Evolutionary conservation across 2,888 invertebrate species (phyloP).

Genomic region (Spilarctia lutea): DNA sequence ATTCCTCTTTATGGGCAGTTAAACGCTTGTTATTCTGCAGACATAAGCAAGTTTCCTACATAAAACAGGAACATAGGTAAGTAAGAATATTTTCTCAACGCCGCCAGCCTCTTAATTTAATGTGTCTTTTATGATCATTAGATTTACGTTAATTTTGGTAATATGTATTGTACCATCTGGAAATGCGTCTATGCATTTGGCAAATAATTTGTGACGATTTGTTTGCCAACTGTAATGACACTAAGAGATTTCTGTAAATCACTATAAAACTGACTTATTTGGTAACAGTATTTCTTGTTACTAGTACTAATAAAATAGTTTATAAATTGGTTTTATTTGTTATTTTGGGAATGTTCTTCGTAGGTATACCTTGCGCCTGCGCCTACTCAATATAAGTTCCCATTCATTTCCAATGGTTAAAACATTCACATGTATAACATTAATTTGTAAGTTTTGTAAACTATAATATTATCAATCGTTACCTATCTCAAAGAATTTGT

Average conservation of each 20-base stretch:
- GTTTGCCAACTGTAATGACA: not conserved
- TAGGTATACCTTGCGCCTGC: no score
- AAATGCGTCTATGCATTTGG: not conserved
- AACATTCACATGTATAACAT: no score
- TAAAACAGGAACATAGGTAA: constrained; percentile 65
- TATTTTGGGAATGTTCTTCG: no score
- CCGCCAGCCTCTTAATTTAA: constrained; percentile 45
- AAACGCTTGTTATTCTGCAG: constrained; percentile 76
- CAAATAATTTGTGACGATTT: not conserved
- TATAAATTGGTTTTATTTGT: no score
- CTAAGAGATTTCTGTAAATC: no score
- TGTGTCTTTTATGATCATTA: constrained; percentile 56
- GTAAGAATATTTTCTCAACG: constrained; percentile 52
- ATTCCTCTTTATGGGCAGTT: constrained; percentile 78
- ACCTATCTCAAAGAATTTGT: not conserved
- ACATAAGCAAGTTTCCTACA: constrained; percentile 66
- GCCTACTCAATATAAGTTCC: no score
- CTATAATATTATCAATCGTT: no score
- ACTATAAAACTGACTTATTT: no score
- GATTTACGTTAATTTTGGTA: constrained; percentile 46
- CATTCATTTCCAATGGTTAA: no score
- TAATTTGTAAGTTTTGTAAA: no score
- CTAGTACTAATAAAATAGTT: no score
- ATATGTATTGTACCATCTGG: constrained; percentile 18
- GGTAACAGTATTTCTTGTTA: no score